These are phyloP conservation scores for Hydractinia echinata DNA, from an alignment of 30 jellyfish, hydroid and myxozoan species.

Conservation along the genomic window DNA sequence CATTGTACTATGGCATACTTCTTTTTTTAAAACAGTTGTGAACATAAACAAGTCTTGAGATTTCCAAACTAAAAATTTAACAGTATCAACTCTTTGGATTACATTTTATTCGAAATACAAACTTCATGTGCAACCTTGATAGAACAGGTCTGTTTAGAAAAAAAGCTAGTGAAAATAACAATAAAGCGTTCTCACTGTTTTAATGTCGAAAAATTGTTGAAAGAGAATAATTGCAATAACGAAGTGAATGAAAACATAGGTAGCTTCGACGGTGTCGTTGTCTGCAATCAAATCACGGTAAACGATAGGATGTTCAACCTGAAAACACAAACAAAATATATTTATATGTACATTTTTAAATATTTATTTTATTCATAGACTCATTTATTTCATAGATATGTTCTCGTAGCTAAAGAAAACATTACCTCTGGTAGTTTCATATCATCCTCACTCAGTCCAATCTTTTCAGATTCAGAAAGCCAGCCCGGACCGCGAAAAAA, in stretches of 20 bases:
- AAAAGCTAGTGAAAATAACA: neutral
- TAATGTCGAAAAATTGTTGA: slow-evolving; percentile 13
- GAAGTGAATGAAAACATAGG: neutral
- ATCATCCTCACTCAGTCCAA: slow-evolving; percentile 41
- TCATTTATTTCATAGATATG: neutral
- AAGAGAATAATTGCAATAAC: neutral
- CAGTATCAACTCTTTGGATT: no score
- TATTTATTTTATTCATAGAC: no score
- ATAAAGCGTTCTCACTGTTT: slow-evolving; percentile 1
- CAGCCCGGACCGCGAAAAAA: slow-evolving; percentile 67
- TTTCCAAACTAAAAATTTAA: no score
- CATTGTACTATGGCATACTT: no score
- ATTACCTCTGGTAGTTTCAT: slow-evolving; percentile 53
- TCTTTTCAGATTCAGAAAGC: slow-evolving; percentile 54
- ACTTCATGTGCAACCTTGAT: no score
- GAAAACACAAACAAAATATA: neutral
- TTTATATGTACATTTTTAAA: no score
- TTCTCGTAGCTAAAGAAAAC: neutral
- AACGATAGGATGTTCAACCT: slow-evolving; percentile 25
- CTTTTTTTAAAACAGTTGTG: no score
- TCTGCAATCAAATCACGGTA: neutral
- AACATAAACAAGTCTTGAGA: no score
- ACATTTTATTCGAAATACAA: no score
- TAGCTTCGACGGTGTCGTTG: neutral
- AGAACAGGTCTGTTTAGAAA: no score